phyloP scores from a whole-genome alignment of 1,140 invertebrate genomes.

The Drosophila mayri region DNA sequence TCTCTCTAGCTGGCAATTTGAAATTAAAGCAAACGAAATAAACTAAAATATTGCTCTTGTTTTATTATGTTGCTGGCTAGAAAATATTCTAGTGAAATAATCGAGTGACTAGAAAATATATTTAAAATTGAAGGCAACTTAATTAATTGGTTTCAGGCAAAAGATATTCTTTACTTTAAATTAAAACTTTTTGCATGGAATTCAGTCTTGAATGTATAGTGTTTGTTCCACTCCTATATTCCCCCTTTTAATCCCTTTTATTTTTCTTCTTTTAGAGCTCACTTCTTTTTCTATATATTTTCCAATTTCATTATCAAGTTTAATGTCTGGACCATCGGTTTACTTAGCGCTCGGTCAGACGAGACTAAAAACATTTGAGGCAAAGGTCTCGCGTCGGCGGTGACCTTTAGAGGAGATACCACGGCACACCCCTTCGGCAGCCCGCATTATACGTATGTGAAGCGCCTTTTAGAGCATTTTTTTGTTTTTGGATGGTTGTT shows the following conservation, averaged over 20 bases:
- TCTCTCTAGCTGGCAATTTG: not conserved
- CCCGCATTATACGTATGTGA: constrained; percentile 30
- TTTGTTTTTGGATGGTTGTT: constrained; percentile 21
- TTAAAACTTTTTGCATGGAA: not conserved
- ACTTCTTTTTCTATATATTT: constrained; percentile 23
- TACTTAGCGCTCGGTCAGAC: constrained; percentile 52
- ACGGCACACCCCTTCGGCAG: not conserved
- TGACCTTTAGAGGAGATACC: constrained; percentile 42
- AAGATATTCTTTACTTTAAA: not conserved
- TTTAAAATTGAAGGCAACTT: not conserved
- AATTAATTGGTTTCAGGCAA: too few species aligned
- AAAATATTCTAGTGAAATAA: not conserved
- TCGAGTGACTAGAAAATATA: not conserved
- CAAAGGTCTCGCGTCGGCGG: constrained; percentile 35
- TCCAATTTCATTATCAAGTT: constrained; percentile 76
- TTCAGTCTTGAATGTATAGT: not conserved
- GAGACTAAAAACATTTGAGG: constrained; percentile 25
- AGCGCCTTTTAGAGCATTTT: constrained; percentile 19
- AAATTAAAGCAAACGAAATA: not conserved
- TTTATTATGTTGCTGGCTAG: not conserved
- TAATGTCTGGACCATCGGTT: constrained; percentile 58
- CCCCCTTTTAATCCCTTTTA: not conserved
- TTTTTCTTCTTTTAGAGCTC: constrained; percentile 23
- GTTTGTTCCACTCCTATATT: not conserved
- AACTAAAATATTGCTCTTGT: not conserved